Percentiles rank a stretch among this genome's conserved stretches.
These are phyloP conservation scores for Etheostoma perlongum DNA, from an alignment of 2,797 vertebrate genomes.

Conservation along the genomic window DNA sequence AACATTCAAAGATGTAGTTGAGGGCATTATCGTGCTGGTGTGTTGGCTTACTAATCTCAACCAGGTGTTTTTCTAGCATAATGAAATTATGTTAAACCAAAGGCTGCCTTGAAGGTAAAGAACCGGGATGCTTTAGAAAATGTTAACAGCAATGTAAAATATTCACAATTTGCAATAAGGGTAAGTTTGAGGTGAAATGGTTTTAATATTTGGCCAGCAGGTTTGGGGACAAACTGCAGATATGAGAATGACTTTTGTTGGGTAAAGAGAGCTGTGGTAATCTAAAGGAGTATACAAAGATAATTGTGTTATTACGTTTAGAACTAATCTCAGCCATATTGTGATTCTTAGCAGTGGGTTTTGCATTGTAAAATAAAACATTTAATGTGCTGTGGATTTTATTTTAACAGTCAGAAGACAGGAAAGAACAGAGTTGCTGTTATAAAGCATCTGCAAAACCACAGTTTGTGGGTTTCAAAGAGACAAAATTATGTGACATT, in stretches of 20 bases:
- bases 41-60: neutral
- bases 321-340: neutral
- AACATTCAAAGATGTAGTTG: slow-evolving; percentile 1
- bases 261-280: neutral
- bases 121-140: neutral
- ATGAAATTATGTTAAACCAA: slow-evolving; percentile 10
- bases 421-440: neutral
- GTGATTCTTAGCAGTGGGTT: neutral
- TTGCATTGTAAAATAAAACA: neutral
- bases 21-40: neutral
- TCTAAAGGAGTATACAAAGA: neutral
- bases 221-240: neutral
- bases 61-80: neutral
- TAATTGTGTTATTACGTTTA: neutral
- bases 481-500: slow-evolving; percentile 13
- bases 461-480: slow-evolving; percentile 2
- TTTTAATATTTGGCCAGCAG: slow-evolving; percentile 2
- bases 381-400: neutral
- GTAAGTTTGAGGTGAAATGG: neutral
- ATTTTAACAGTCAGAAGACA: neutral
- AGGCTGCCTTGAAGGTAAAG: neutral
- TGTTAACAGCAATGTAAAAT: neutral
- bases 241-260: neutral
- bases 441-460: neutral
- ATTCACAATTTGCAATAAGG: neutral